These are phyloP conservation scores for Cantharis nigra DNA, from an alignment of 2,888 invertebrate species.

Conservation along the genomic window DNA sequence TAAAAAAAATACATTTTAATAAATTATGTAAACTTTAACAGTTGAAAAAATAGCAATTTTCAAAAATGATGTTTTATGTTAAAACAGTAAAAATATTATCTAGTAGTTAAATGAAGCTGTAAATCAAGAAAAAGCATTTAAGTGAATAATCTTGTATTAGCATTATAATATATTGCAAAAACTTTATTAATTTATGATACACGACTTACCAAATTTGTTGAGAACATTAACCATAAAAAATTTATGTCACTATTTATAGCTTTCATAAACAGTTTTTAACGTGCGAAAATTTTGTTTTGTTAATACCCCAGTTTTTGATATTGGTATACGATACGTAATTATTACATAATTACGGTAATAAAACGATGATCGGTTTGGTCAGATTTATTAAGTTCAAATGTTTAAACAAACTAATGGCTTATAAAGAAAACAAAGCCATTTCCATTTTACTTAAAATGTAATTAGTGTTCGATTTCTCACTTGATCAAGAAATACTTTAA, in stretches of 20 bases:
- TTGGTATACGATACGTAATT: background rate
- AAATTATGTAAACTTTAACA: background rate
- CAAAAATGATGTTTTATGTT: background rate
- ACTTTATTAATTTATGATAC: background rate
- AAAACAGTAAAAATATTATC: background rate
- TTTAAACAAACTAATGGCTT: background rate
- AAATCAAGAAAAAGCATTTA: background rate
- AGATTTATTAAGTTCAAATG: background rate
- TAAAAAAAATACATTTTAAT: background rate
- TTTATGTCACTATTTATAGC: constrained; percentile 7
- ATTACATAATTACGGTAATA: background rate
- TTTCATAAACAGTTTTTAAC: background rate
- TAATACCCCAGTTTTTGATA: background rate
- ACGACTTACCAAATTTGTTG: background rate
- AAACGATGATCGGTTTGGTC: background rate
- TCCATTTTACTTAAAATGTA: background rate
- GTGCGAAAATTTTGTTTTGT: background rate
- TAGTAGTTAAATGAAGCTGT: background rate
- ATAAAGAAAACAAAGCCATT: background rate
- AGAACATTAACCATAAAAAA: background rate
- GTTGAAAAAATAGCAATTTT: background rate
- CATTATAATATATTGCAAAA: background rate
- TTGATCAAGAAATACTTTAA: constrained; percentile 7
- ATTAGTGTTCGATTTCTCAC: constrained; percentile 7
- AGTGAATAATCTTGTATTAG: background rate